Percentiles rank a stretch among this genome's conserved stretches.
Conservation (phyloP, 2,888 invertebrate genomes). For the Conomelus anceps region DNA sequence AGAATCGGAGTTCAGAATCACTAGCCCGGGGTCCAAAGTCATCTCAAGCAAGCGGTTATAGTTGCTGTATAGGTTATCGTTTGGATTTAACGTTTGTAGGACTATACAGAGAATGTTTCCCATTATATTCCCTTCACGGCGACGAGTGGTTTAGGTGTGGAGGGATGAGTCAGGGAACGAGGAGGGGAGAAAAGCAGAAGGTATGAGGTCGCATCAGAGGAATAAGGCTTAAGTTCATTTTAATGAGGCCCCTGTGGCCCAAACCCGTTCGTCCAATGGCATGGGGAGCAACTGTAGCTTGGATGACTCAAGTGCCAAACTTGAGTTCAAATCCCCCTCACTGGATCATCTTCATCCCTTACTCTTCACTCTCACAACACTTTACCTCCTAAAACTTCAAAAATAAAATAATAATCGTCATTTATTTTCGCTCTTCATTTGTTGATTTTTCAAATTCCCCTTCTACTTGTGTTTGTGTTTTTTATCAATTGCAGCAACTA, state of each 20-base stretch:
- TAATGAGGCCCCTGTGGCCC: not conserved
- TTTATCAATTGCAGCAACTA: not conserved
- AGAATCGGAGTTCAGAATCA: not conserved
- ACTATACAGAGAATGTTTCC: not conserved
- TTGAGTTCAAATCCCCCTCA: not conserved
- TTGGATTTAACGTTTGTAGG: not conserved
- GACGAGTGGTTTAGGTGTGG: not conserved
- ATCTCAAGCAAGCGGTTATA: not conserved
- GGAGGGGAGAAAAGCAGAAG: not conserved
- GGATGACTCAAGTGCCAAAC: not conserved
- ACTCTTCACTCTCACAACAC: too few species aligned
- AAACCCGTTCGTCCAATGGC: not conserved
- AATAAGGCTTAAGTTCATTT: not conserved
- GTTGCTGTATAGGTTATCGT: not conserved
- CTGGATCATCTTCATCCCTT: not conserved
- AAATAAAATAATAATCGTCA: not conserved
- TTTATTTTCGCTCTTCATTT: too few species aligned
- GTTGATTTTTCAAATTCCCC: not conserved
- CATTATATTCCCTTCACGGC: not conserved
- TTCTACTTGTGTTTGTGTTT: not conserved
- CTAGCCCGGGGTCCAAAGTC: not conserved
- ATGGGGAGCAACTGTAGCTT: not conserved
- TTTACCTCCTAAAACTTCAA: not conserved
- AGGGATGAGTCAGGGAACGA: not conserved
- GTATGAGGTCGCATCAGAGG: not conserved